phyloP scores from a whole-genome alignment of 1,140 invertebrate genomes.

The Drosophila navojoa region DNA sequence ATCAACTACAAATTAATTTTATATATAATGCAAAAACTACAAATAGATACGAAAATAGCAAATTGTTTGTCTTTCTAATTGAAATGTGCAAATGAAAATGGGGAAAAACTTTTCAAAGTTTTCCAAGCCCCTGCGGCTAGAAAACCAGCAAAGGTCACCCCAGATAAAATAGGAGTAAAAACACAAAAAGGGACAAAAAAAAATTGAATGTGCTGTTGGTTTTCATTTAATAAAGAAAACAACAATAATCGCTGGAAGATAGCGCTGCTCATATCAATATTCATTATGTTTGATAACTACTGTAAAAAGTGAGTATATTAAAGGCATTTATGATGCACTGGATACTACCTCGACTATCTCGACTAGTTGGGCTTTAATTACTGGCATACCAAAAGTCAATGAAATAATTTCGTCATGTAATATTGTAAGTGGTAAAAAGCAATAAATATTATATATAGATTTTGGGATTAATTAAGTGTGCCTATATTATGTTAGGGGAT shows the following conservation, averaged over 20 bases:
- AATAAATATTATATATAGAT: conserved; percentile 9
- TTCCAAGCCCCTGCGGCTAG: not conserved
- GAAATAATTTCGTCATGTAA: not conserved
- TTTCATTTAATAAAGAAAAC: not conserved
- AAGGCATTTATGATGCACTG: too few relatives aligned
- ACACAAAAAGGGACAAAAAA: not conserved
- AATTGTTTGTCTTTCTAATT: not conserved
- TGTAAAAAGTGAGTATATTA: too few relatives aligned
- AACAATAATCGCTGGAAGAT: not conserved
- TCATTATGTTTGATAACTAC: too few relatives aligned
- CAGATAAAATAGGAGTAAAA: too few relatives aligned
- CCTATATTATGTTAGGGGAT: conserved; percentile 1
- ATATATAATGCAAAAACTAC: too few relatives aligned
- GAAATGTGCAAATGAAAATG: not conserved
- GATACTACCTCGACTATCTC: too few relatives aligned
- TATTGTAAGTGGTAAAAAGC: conserved; percentile 2
- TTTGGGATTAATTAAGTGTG: not conserved
- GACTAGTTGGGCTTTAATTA: conserved; percentile 8
- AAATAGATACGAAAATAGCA: too few relatives aligned
- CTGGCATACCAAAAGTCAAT: conserved; percentile 9
- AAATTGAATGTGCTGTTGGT: not conserved
- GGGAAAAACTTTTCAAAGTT: not conserved
- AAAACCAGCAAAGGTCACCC: not conserved
- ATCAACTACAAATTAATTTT: too few relatives aligned
- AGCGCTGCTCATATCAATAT: too few relatives aligned